These are phyloP conservation scores for Alloscopus bannaensis DNA, from an alignment of 2,888 invertebrate species.

Conservation along the genomic window DNA sequence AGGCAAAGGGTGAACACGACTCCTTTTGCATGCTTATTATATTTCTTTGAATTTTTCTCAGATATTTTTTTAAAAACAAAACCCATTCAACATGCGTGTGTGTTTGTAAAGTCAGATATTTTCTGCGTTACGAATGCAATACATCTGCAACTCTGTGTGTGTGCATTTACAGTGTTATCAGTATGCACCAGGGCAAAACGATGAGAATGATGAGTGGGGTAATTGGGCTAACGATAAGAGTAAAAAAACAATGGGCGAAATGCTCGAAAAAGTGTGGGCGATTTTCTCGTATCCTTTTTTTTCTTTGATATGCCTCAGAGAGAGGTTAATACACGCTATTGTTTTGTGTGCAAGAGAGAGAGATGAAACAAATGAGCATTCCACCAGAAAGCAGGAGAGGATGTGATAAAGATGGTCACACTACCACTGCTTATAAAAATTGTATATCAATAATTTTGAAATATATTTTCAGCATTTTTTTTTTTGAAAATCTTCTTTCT, in stretches of 20 bases:
- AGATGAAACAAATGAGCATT: conserved; percentile 61
- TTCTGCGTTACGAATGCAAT: not conserved
- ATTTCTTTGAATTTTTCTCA: not conserved
- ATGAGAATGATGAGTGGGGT: conserved; percentile 33
- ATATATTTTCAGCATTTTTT: too few relatives aligned
- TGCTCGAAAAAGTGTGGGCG: conserved; percentile 30
- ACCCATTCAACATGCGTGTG: not conserved
- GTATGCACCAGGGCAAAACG: conserved; percentile 41
- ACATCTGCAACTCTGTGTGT: too few relatives aligned
- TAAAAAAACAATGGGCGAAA: conserved; percentile 59
- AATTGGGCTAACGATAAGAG: conserved; percentile 62
- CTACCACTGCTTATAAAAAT: too few relatives aligned
- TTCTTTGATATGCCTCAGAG: not conserved
- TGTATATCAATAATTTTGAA: too few relatives aligned
- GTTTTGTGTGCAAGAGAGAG: conserved; percentile 1
- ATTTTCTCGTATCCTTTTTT: conserved; percentile 17
- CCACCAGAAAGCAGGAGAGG: conserved; percentile 47
- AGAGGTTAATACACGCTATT: not conserved
- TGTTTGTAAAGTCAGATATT: conserved; percentile 10
- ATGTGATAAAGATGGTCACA: conserved; percentile 27
- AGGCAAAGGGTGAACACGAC: too few relatives aligned
- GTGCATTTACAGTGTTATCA: too few relatives aligned
- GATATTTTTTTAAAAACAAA: not conserved
- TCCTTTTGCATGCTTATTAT: too few relatives aligned
- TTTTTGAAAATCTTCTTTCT: too few relatives aligned